phyloP scores from a whole-genome alignment of 2,797 vertebrate species.

The Morus bassanus region DNA sequence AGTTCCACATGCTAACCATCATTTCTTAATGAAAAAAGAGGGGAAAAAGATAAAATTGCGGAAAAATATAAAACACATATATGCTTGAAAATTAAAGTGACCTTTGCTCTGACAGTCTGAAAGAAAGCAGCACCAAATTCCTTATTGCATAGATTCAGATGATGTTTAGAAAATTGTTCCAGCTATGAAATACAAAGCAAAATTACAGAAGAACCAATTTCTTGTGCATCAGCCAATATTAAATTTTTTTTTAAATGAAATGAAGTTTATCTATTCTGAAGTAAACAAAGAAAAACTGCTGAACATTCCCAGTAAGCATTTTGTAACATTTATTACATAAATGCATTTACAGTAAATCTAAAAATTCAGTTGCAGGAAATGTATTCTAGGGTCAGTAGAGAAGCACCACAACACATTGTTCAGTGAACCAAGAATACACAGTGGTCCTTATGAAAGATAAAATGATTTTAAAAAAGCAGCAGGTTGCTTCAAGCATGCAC shows the following conservation, averaged over 20 bases:
- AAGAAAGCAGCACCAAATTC: not conserved
- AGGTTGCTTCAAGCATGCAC: not conserved
- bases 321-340: not conserved
- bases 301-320: not conserved
- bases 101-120: not conserved
- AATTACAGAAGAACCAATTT: not conserved
- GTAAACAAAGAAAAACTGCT: not conserved
- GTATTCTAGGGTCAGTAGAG: not conserved
- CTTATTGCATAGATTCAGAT: not conserved
- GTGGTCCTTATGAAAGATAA: not conserved
- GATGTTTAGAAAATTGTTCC: not conserved
- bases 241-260: not conserved
- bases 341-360: not conserved
- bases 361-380: not conserved
- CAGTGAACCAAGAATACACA: not conserved
- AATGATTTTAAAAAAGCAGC: not conserved
- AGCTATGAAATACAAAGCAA: not conserved
- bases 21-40: slow-evolving; percentile 54
- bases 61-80: not conserved
- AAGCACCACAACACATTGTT: not conserved
- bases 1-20: slow-evolving; percentile 35
- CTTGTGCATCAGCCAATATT: not conserved
- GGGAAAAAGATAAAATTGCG: not conserved
- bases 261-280: not conserved
- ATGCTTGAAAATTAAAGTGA: not conserved